These are phyloP conservation scores for Colius striatus DNA, from an alignment of 2,113 vertebrate species.

Conservation along the genomic window DNA sequence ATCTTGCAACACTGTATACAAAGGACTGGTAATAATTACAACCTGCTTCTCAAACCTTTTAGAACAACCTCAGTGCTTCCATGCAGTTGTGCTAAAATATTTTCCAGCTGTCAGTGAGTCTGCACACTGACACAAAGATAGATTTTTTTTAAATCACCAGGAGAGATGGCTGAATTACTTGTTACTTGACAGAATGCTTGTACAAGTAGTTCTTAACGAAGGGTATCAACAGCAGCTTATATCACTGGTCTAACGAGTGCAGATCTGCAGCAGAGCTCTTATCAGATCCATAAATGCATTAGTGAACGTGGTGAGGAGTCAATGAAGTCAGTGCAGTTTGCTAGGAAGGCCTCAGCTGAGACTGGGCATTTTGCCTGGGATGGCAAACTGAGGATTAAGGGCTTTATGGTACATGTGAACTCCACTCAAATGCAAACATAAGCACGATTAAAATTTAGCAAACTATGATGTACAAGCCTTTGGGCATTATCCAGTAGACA, in stretches of 20 bases:
- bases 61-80: background rate
- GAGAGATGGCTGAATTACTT: conserved; percentile 40
- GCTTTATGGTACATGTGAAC: conserved; percentile 72
- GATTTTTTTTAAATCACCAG: background rate
- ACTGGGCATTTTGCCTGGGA: conserved; percentile 69
- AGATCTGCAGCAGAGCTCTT: conserved; percentile 50
- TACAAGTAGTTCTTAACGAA: background rate
- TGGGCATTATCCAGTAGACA: conserved; percentile 59
- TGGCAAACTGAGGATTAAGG: conserved; percentile 70
- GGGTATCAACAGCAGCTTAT: conserved; percentile 24
- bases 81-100: conserved; percentile 2
- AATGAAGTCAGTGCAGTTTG: conserved; percentile 55
- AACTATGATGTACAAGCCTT: conserved; percentile 57
- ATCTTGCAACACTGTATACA: background rate
- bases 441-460: conserved; percentile 76
- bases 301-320: conserved; percentile 15
- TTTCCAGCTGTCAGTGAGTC: conserved; percentile 31
- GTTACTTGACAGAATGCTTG: conserved; percentile 30
- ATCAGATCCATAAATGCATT: conserved; percentile 67
- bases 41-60: background rate
- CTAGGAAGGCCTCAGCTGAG: conserved; percentile 37
- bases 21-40: conserved; percentile 43
- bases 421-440: conserved; percentile 75
- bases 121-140: background rate
- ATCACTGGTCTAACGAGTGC: background rate